phyloP scores from a whole-genome alignment of 2,888 invertebrate genomes.

The Chorisops tibialis region DNA sequence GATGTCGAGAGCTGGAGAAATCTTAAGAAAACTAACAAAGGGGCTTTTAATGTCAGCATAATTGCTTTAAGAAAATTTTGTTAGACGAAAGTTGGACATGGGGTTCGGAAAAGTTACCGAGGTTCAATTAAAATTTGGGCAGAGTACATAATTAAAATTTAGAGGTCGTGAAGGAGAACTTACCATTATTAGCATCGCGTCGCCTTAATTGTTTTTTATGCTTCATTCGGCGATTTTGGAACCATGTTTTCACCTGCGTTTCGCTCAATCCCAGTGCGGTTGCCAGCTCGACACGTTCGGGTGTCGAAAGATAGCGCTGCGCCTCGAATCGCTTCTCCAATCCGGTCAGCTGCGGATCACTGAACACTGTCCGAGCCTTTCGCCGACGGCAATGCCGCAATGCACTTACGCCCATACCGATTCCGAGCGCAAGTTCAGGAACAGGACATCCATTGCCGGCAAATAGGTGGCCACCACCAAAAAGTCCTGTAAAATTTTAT shows the following conservation, averaged over 20 bases:
- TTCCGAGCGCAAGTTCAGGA: conserved; percentile 50
- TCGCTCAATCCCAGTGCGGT: conserved; percentile 89
- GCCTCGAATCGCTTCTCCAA: conserved; percentile 93
- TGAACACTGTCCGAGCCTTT: conserved; percentile 93
- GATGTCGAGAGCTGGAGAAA: not conserved
- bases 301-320: conserved; percentile 92
- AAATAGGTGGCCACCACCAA: conserved; percentile 50
- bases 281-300: conserved; percentile 92
- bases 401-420: conserved; percentile 57
- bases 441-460: conserved; percentile 45
- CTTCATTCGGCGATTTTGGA: conserved; percentile 96
- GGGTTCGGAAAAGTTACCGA: not conserved
- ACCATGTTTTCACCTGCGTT: conserved; percentile 97
- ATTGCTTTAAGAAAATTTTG: conserved; percentile 13
- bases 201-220: conserved; percentile 80
- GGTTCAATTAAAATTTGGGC: not conserved
- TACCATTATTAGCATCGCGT: conserved; percentile 49
- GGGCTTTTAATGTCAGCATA: conserved; percentile 2
- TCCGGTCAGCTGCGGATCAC: conserved; percentile 77
- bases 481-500: conserved; percentile 43
- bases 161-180: conserved; percentile 37
- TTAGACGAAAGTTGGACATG: not conserved
- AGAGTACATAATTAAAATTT: not conserved
- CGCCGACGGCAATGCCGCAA: conserved; percentile 91
- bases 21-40: not conserved